These are phyloP conservation scores for Seladonia tumulorum DNA, from an alignment of 2,888 invertebrate genomes.

Conservation along the genomic window DNA sequence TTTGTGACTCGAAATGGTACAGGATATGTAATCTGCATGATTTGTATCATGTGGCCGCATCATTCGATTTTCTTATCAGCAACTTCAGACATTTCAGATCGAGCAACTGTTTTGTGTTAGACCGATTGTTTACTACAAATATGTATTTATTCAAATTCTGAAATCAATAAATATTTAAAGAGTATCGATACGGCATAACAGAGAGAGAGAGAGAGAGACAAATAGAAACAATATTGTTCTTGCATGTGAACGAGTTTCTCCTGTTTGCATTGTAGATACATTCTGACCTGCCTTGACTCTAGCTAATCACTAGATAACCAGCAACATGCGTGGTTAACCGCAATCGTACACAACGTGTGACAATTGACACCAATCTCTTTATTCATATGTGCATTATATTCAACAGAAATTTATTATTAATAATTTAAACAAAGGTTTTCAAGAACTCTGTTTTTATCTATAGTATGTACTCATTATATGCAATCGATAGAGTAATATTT, in stretches of 20 bases:
- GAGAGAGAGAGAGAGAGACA: too few species aligned
- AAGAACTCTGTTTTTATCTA: background rate
- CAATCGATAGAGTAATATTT: background rate
- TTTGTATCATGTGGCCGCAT: constrained; percentile 59
- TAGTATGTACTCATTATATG: background rate
- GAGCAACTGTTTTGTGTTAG: constrained; percentile 57
- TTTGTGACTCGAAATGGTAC: constrained; percentile 50
- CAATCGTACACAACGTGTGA: constrained; percentile 51
- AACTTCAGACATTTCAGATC: constrained; percentile 61
- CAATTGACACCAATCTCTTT: constrained; percentile 54
- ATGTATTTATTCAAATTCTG: too few species aligned
- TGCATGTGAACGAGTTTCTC: constrained; percentile 1
- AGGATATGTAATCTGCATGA: constrained; percentile 61
- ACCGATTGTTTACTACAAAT: too few species aligned
- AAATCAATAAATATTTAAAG: too few species aligned
- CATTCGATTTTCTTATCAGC: constrained; percentile 54
- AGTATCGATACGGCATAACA: too few species aligned
- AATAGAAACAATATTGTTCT: too few species aligned
- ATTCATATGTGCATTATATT: constrained; percentile 34
- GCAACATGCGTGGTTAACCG: constrained; percentile 55
- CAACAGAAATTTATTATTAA: background rate
- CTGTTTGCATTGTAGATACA: constrained; percentile 18
- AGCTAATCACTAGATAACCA: constrained; percentile 49
- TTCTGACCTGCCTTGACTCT: constrained; percentile 36
- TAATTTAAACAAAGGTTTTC: background rate